Evolutionary conservation across 2,888 invertebrate genomes (phyloP).

Genomic region (Nysson spinosus): DNA sequence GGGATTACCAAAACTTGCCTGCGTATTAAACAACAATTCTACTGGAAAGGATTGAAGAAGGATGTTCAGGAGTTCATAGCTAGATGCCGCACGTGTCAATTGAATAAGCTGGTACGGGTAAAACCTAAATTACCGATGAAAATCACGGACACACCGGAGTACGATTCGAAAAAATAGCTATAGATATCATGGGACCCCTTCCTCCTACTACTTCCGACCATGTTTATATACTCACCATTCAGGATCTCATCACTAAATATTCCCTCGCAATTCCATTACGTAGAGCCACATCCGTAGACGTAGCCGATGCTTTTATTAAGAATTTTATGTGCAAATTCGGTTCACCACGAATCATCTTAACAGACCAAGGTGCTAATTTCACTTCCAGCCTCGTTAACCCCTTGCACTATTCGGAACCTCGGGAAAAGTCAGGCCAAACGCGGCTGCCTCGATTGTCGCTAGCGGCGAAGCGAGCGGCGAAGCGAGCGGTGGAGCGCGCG

Average conservation of each 20-base stretch:
- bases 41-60: background rate
- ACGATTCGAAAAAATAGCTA: slow-evolving; percentile 16
- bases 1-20: no score
- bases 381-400: no score
- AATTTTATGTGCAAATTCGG: slow-evolving; percentile 22
- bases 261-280: slow-evolving; percentile 14
- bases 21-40: background rate
- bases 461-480: no score
- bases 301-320: slow-evolving; percentile 16
- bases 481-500: no score
- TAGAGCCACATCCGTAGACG: background rate
- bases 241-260: slow-evolving; percentile 31
- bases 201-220: background rate
- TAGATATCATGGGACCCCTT: slow-evolving; percentile 23
- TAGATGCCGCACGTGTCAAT: no score
- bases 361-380: no score
- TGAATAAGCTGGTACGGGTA: no score
- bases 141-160: slow-evolving; percentile 18
- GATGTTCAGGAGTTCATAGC: no score
- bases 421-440: no score
- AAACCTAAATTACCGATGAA: slow-evolving; percentile 7
- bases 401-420: no score
- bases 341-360: no score
- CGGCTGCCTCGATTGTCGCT: no score
- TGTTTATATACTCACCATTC: slow-evolving; percentile 22